Conservation (phyloP, 2,113 vertebrate species). For the Perognathus longimembris region DNA sequence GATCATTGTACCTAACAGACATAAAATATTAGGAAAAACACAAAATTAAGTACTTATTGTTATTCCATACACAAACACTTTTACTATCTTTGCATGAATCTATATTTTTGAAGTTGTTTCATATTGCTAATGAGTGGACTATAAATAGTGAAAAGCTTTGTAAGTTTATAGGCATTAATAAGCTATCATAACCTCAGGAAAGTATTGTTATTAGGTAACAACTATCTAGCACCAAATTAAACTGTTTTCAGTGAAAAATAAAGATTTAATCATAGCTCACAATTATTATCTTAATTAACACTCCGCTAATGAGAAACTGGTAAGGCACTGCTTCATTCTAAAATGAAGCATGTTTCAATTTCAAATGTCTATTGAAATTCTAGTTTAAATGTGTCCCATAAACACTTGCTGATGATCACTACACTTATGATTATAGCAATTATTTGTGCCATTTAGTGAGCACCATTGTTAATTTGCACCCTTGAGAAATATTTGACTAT, state of each 20-base stretch:
- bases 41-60: not conserved
- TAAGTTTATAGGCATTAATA: not conserved
- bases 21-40: not conserved
- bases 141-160: not conserved
- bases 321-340: slow-evolving; percentile 22
- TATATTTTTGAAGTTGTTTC: not conserved
- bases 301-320: slow-evolving; percentile 18
- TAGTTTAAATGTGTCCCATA: not conserved
- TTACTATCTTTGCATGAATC: not conserved
- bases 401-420: not conserved
- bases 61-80: not conserved
- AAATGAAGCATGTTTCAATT: slow-evolving; percentile 14
- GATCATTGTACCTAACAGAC: not conserved
- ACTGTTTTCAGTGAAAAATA: not conserved
- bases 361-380: slow-evolving; percentile 16
- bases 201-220: not conserved
- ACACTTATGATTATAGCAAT: not conserved
- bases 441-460: not conserved
- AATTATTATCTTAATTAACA: slow-evolving; percentile 41
- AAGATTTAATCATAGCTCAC: slow-evolving; percentile 7
- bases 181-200: slow-evolving; percentile 20
- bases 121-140: not conserved
- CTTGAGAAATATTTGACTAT: not conserved
- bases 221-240: not conserved
- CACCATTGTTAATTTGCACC: not conserved